A percentile compares a stretch with the other conserved stretches of the same genome.
Evolutionary conservation across 2,888 invertebrate genomes (phyloP).

Genomic region (Gymnocheta viridis): DNA sequence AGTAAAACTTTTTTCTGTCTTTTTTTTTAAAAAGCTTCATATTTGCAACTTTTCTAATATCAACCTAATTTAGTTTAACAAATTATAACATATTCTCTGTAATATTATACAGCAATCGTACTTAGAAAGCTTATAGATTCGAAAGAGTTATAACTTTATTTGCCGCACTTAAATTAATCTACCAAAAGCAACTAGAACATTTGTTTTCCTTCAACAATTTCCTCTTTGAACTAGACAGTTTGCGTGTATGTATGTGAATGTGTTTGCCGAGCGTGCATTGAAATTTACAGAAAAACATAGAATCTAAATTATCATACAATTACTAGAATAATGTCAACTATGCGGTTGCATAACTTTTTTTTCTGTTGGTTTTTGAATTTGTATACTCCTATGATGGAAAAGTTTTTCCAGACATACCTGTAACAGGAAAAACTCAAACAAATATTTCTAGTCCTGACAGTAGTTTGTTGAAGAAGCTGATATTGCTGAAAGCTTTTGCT

Average conservation of each 20-base stretch:
- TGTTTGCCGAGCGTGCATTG: not conserved
- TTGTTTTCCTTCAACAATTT: constrained; percentile 23
- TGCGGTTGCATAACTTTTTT: constrained; percentile 48
- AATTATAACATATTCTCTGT: constrained; percentile 56
- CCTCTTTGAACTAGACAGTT: not conserved
- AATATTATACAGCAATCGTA: not conserved
- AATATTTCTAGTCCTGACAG: constrained; percentile 1
- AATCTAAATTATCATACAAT: constrained; percentile 62
- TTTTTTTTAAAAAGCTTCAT: not conserved
- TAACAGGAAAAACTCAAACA: not conserved
- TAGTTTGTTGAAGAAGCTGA: not conserved
- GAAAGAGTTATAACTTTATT: constrained; percentile 64
- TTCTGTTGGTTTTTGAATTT: not conserved
- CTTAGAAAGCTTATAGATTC: not conserved
- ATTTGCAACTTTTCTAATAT: constrained; percentile 59
- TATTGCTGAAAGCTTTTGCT: not conserved
- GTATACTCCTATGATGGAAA: not conserved
- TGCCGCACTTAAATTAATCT: constrained; percentile 58
- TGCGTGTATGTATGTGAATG: not conserved
- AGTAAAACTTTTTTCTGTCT: constrained; percentile 16
- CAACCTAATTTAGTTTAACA: constrained; percentile 67
- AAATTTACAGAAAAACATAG: constrained; percentile 33
- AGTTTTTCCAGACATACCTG: constrained; percentile 2
- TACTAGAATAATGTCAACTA: constrained; percentile 66
- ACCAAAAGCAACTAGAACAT: constrained; percentile 15